Conservation (phyloP, 2,888 invertebrate species). For the Nomada hirtipes region DNA sequence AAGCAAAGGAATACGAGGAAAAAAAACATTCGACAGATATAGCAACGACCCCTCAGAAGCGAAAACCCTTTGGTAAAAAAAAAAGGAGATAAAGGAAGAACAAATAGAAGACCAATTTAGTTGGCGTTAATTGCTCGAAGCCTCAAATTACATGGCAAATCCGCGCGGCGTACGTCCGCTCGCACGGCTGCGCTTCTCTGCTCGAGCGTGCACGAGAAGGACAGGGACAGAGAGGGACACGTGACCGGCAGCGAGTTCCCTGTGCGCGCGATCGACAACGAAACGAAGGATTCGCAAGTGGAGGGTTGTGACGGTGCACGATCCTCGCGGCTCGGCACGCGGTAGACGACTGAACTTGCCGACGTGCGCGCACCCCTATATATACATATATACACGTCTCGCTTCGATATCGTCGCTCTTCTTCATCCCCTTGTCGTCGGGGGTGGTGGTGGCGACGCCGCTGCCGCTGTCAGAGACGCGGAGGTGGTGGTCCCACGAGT, state of each 20-base stretch:
- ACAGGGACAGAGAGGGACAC: conserved; percentile 43
- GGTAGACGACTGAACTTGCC: conserved; percentile 78
- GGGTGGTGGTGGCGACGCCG: conserved; percentile 56
- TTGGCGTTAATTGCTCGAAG: conserved; percentile 51
- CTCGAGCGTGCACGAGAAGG: conserved; percentile 37
- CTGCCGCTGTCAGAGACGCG: conserved; percentile 41
- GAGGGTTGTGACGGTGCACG: conserved; percentile 67
- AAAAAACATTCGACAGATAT: not conserved
- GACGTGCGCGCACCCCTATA: conserved; percentile 79
- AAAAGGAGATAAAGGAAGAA: not conserved
- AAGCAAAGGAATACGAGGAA: not conserved
- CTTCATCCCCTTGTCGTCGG: conserved; percentile 75
- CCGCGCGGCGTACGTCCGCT: conserved; percentile 49
- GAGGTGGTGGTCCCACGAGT: conserved; percentile 33
- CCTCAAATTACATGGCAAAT: conserved; percentile 54
- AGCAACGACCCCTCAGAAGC: not conserved
- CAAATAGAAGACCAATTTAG: not conserved
- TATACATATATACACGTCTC: conserved; percentile 72
- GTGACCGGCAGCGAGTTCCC: conserved; percentile 52
- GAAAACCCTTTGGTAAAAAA: not conserved
- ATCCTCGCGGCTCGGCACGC: conserved; percentile 79
- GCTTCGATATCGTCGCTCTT: conserved; percentile 73
- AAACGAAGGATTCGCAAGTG: conserved; percentile 46
- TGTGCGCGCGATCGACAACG: conserved; percentile 45
- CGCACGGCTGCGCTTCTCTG: conserved; percentile 66